A percentile compares a stretch with the other conserved stretches of the same genome.
phyloP scores from a whole-genome alignment of 2,797 vertebrate genomes.

The Lepilemur ruficaudatus region DNA sequence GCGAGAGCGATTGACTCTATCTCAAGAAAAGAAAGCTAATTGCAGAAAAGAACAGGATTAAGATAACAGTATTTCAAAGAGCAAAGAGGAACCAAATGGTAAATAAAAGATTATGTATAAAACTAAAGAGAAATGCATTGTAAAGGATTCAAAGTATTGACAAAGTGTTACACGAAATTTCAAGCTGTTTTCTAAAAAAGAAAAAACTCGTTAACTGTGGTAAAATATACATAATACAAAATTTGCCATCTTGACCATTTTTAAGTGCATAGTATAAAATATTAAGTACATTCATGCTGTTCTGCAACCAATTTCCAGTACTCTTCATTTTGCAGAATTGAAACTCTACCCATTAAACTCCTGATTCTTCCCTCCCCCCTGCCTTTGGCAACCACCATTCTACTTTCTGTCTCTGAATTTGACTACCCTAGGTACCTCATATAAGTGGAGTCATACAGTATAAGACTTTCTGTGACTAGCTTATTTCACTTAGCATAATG shows the following conservation, averaged over 20 bases:
- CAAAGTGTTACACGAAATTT: slow-evolving; percentile 25
- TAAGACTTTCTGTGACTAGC: background rate
- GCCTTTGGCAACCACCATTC: background rate
- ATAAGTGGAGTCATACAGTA: background rate
- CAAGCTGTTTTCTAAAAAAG: background rate
- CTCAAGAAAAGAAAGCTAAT: background rate
- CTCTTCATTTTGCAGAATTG: background rate
- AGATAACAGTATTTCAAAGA: background rate
- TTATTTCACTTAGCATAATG: slow-evolving; percentile 1
- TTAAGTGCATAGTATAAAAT: background rate
- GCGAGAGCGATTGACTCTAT: too few species aligned
- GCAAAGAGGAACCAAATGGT: slow-evolving; percentile 6
- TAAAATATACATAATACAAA: background rate
- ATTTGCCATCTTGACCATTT: background rate
- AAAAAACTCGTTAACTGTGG: background rate
- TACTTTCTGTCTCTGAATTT: background rate
- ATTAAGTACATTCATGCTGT: background rate
- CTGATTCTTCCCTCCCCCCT: background rate
- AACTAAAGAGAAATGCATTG: slow-evolving; percentile 20
- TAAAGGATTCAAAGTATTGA: background rate
- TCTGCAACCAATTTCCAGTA: background rate
- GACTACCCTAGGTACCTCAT: background rate
- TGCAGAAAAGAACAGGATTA: background rate
- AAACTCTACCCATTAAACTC: background rate
- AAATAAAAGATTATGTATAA: background rate